Conservation (phyloP, 2,113 vertebrate species). For the Megaptera novaeangliae region DNA sequence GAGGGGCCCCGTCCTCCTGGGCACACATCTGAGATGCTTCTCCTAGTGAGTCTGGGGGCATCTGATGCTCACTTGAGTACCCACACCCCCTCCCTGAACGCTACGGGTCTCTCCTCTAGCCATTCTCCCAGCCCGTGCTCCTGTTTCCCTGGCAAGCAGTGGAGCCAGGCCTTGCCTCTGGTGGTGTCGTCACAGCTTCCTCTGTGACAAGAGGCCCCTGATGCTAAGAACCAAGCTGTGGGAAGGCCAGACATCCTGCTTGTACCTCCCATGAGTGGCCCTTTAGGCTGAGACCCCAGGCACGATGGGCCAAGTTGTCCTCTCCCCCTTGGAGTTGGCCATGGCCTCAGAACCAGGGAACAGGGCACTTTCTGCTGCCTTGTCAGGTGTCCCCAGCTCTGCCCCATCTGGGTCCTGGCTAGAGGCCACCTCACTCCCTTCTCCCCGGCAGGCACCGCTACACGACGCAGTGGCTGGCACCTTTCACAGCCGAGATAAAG, state of each 20-base stretch:
- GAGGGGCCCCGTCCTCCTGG: background rate
- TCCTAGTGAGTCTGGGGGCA: background rate
- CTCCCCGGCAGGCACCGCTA: background rate
- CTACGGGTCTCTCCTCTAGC: background rate
- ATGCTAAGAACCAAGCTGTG: background rate
- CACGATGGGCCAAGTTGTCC: rapidly evolving
- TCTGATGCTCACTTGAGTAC: background rate
- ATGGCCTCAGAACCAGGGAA: background rate
- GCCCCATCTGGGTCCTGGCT: background rate
- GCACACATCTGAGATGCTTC: rapidly evolving
- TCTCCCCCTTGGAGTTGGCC: background rate
- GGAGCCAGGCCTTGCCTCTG: background rate
- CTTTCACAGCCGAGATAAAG: too few relatives aligned
- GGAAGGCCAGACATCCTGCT: background rate
- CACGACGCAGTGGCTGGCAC: background rate
- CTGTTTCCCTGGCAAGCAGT: background rate
- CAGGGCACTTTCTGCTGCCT: background rate
- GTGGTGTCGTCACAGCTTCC: background rate
- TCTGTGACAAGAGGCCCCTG: background rate
- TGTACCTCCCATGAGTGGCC: background rate
- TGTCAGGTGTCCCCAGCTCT: background rate
- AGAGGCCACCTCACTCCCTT: background rate
- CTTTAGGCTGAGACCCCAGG: background rate
- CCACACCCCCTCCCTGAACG: background rate
- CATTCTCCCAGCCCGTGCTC: background rate